Base-by-base conservation (phyloP, 2,888 invertebrate species). In the Danaus chrysippus region DNA sequence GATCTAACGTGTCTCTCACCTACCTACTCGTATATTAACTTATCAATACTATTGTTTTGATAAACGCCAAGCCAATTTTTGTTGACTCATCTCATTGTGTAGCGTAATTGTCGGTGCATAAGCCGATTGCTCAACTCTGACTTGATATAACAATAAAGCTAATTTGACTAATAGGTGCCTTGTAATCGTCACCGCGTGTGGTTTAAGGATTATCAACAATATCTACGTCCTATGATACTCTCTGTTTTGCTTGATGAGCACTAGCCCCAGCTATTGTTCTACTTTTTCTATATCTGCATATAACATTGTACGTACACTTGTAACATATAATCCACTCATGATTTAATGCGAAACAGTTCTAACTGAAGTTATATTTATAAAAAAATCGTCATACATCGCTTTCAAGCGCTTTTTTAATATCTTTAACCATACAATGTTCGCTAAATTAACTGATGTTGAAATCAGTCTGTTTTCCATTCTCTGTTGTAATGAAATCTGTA, bases 41-140 rank as follows among this genome's bases (percentile, higher is more conserved):
- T 91, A 91, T 91, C 90, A 88, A 87, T 86, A 88, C 89, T 85
- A 91, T 91, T 91, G 91, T 91, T 90, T 91, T 89, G 87, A 90
- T 91, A 88, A 86, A 89, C 86, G 86, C 84, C 77, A 76, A 76
- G 75, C 84, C 84, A 84, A 86, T 87, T 87, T 87, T 76, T 82
- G 90, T 79, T 91, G 91, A 91, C 83, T 90, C 91, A 91, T 84
- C 79, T 86, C 79, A 87, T 88, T 87, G 90, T 89, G 81, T 77
- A 73, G 81, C 84, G 84, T 89, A 90, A 91, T 90, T 87, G 89
- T 83, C 82, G 79, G 79, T 77, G 77, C 84, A 77, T 89, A 89
- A 90, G 88, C 88, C 83, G 87, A 87, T 88, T 83, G 86, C 79
- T 81, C 82, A 84, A 86, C 84, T 75, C 75, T 76, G 81, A 77